Base-by-base conservation (phyloP, 2,113 vertebrate genomes). In the Bombycilla garrulus region DNA sequence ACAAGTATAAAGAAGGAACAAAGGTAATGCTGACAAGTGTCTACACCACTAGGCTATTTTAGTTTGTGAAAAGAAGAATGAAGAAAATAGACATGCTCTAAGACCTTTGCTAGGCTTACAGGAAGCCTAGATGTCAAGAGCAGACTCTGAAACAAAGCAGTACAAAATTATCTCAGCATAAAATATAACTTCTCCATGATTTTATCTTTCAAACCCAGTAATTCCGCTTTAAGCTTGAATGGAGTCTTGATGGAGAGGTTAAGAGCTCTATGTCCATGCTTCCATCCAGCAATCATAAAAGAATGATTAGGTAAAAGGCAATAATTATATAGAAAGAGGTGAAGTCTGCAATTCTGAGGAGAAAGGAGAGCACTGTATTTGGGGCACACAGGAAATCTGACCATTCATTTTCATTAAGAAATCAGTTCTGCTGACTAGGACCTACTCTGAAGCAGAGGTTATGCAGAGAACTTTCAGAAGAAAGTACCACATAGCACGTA, bases 41-140 rank as follows among this genome's bases (percentile, higher is more conserved):
- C 82, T 86, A 65, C 58, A 74, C 19, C 35, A 50, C 67, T 51
- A 60, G 72, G 72, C 42, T 96, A 92, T 95, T 94, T 86, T 90
- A 86, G 88, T 71, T 92, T 57, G 18, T 81, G 61, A 71, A 86
- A 81, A 91, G 80, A 95, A 93, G 92, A 95, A 90, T 65, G 72
- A 88, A 94, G 71, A 95, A 84, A 78, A 50, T 20, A 74, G 69
- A 40, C 51, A 31, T 6, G 20, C 58, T 79, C 8, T 45, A 78
- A 86, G 88, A 81, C 56, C 22, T 95, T 91, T 89, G 26, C 53
- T 73, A 81, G 53, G 36, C 88, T 90, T 56, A 88, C 69, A 90
- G 85, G 72, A 93, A 97, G 60, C 31, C n/a, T 47, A 2, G 65
- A 48, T 48, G n/a, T 94, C 64, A 90, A 78, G 60, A 94, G 64